Conservation (phyloP, 2,797 vertebrate genomes). For the Myotis myotis region DNA sequence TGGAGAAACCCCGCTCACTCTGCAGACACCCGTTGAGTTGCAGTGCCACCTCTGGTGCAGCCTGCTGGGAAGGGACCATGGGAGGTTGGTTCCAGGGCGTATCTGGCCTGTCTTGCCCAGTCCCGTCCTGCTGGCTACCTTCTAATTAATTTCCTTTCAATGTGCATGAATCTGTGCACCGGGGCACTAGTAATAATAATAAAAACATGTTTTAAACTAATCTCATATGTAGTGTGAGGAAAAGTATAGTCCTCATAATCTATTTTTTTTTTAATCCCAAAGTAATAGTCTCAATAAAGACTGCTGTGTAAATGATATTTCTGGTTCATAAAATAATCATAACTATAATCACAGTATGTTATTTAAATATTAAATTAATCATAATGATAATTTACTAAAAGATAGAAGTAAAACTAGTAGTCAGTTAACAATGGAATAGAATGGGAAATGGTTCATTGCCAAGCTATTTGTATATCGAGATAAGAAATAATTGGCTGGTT, state of each 20-base stretch:
- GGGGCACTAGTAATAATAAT: neutral
- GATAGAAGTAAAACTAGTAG: constrained; percentile 12
- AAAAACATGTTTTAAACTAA: neutral
- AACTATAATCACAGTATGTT: neutral
- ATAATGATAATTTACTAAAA: constrained; percentile 35
- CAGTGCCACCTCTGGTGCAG: too few relatives aligned
- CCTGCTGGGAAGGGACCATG: too few relatives aligned
- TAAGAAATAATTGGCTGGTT: constrained; percentile 20
- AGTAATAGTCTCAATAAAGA: neutral
- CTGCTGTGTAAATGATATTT: neutral
- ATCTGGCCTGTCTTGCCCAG: too few relatives aligned
- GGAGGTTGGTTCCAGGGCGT: too few relatives aligned
- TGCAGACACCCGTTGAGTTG: too few relatives aligned
- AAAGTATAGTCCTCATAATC: neutral
- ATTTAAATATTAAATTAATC: constrained; percentile 32
- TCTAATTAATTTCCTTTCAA: too few relatives aligned
- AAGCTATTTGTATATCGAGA: constrained; percentile 8
- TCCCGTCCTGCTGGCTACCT: too few relatives aligned
- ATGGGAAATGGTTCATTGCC: neutral
- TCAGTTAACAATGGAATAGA: neutral
- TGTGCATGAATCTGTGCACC: too few relatives aligned
- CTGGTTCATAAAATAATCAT: constrained; percentile 19
- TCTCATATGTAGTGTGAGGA: constrained; percentile 49
- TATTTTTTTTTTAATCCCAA: neutral
- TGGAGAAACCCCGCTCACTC: too few relatives aligned